These are phyloP conservation scores for Betta splendens DNA, from an alignment of 2,797 vertebrate genomes.

Conservation along the genomic window DNA sequence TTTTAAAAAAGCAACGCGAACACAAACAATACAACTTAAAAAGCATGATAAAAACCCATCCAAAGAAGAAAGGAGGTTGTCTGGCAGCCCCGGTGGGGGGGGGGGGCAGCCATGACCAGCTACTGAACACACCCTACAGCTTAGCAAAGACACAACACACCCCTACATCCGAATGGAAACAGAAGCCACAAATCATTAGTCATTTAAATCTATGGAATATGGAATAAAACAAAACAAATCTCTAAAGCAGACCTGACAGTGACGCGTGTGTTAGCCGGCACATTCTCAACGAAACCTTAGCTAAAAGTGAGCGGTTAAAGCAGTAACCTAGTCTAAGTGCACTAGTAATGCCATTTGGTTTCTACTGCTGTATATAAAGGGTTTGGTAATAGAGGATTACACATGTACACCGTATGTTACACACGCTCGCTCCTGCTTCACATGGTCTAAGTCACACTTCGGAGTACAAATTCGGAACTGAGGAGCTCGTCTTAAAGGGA, in stretches of 20 bases:
- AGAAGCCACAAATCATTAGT: constrained; percentile 53
- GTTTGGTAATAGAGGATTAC: constrained; percentile 79
- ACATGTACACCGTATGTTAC: constrained; percentile 72
- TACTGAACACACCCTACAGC: constrained; percentile 74
- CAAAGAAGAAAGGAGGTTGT: constrained; percentile 58
- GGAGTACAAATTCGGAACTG: constrained; percentile 79
- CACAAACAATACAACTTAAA: constrained; percentile 74
- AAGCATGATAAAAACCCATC: constrained; percentile 62
- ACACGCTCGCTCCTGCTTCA: constrained; percentile 70
- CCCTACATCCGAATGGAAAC: constrained; percentile 59
- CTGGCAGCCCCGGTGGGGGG: constrained; percentile 69
- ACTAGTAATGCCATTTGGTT: constrained; percentile 82
- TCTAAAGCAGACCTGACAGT: constrained; percentile 52
- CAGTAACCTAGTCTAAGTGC: constrained; percentile 79
- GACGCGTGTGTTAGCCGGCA: constrained; percentile 60
- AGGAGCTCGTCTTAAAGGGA: constrained; percentile 80
- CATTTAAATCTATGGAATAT: constrained; percentile 57
- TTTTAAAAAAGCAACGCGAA: constrained; percentile 66
- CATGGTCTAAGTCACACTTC: constrained; percentile 81
- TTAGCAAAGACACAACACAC: constrained; percentile 70
- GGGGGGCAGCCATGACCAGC: constrained; percentile 67
- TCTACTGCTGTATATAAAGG: constrained; percentile 81
- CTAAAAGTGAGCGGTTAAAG: constrained; percentile 71
- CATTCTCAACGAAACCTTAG: constrained; percentile 71
- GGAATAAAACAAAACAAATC: constrained; percentile 26